Base-by-base conservation (phyloP, 2,113 vertebrate species). In the Saguinus imperator region DNA sequence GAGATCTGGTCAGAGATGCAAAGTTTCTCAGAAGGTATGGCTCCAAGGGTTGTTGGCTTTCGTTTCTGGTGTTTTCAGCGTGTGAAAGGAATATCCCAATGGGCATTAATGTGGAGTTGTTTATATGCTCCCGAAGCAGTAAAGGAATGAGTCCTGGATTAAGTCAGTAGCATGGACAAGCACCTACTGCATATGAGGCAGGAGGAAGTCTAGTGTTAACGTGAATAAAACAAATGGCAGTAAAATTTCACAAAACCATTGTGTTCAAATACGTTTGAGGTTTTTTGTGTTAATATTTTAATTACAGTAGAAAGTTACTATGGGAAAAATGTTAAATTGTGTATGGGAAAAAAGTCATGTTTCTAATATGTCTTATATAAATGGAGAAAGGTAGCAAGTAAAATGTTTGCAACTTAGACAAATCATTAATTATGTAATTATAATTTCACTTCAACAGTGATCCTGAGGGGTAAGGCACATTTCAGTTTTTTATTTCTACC, bases 41-140 rank as follows among this genome's bases (percentile, higher is more conserved):
- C 12, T 85, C 12, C 58, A 9, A 35, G 8, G 21, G 3, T 16
- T 79, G 94, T 77, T 72, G n/a, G 27, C 12, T 64, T 64, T 29
- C 13, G 61, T 77, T 72, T 66, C 27, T 50, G 52, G 18, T 93
- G 17, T 40, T 76, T 84, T 50, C 20, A 40, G 23, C 1, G 0
- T 23, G 9, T 45, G 75, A 93, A 25, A 55, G 48, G 48, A 25
- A 32, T 17, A 21, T 2, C 66, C 16, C 70, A 57, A 16, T 4
- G 64, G 80, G 23, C 20, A 11, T 27, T 79, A 48, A n/a, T 8
- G 4, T 5, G 17, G 75, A 45, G 16, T 27, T 76, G 4, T 3
- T 4, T 2, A 18, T 55, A 2, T 27, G 8, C 16, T 68, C 0
- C n/a, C 18, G 0, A 1, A 4, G 20, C 14, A 35, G 48, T n/a